Evolutionary conservation across 2,113 vertebrate species (phyloP).

Genomic region (Ancistrus triradiatus): DNA sequence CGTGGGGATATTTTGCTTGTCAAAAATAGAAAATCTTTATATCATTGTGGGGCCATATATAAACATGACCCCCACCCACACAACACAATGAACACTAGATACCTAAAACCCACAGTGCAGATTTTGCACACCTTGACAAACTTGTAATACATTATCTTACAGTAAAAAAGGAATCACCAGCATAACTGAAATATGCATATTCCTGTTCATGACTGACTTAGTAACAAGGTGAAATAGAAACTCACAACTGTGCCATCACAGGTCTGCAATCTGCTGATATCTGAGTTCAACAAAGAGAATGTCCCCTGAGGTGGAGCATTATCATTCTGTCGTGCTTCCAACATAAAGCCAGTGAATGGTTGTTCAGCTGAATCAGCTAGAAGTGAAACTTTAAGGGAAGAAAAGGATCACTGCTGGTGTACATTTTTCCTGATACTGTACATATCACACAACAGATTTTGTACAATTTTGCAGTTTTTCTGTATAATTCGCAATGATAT

Average conservation of each 20-base stretch:
- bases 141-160: too few relatives aligned
- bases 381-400: conserved; percentile 4
- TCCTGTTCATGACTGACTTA: too few relatives aligned
- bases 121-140: too few relatives aligned
- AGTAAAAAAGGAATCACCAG: too few relatives aligned
- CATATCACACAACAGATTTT: background rate
- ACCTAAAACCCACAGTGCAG: too few relatives aligned
- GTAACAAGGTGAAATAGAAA: background rate
- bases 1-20: too few relatives aligned
- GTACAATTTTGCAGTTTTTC: background rate
- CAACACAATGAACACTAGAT: too few relatives aligned
- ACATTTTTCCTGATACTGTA: background rate
- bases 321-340: conserved; percentile 3
- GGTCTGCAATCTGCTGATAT: background rate
- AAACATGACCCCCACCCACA: too few relatives aligned
- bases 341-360: conserved; percentile 1
- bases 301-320: background rate
- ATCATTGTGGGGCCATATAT: too few relatives aligned
- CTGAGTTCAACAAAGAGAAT: background rate
- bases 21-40: too few relatives aligned
- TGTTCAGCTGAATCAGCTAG: fast-evolving
- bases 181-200: too few relatives aligned
- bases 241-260: conserved; percentile 12
- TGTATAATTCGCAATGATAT: too few relatives aligned
- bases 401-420: background rate